Conservation (phyloP, 2,797 vertebrate genomes). For the Centropyge bicolor region DNA sequence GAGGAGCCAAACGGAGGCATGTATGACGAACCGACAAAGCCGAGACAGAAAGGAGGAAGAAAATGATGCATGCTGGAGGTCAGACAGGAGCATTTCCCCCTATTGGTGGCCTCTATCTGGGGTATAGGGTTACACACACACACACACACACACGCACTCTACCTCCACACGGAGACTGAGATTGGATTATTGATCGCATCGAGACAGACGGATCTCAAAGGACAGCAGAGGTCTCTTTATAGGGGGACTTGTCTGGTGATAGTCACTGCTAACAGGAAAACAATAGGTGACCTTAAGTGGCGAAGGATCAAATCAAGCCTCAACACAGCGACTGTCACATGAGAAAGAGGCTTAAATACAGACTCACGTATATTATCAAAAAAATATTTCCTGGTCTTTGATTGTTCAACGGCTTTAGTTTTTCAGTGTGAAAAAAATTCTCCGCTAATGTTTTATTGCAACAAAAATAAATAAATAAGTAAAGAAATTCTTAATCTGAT, state of each 20-base stretch:
- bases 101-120: slow-evolving; percentile 61
- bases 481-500: neutral
- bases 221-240: slow-evolving; percentile 68
- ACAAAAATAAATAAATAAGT: neutral
- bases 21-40: slow-evolving; percentile 52
- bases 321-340: slow-evolving; percentile 21
- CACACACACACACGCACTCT: slow-evolving; percentile 59
- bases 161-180: slow-evolving; percentile 62
- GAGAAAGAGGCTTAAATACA: neutral
- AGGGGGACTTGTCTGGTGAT: slow-evolving; percentile 59
- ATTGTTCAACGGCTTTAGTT: neutral
- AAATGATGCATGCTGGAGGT: slow-evolving; percentile 78
- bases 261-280: slow-evolving; percentile 71
- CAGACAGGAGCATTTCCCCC: slow-evolving; percentile 74
- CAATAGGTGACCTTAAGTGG: slow-evolving; percentile 72
- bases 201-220: slow-evolving; percentile 72
- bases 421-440: neutral
- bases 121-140: slow-evolving; percentile 76
- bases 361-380: neutral
- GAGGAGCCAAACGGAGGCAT: slow-evolving; percentile 56
- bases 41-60: slow-evolving; percentile 51
- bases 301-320: slow-evolving; percentile 40
- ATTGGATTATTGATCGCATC: slow-evolving; percentile 81
- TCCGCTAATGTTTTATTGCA: neutral
- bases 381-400: no score